Conservation (phyloP, 2,797 vertebrate genomes). For the Luscinia luscinia region DNA sequence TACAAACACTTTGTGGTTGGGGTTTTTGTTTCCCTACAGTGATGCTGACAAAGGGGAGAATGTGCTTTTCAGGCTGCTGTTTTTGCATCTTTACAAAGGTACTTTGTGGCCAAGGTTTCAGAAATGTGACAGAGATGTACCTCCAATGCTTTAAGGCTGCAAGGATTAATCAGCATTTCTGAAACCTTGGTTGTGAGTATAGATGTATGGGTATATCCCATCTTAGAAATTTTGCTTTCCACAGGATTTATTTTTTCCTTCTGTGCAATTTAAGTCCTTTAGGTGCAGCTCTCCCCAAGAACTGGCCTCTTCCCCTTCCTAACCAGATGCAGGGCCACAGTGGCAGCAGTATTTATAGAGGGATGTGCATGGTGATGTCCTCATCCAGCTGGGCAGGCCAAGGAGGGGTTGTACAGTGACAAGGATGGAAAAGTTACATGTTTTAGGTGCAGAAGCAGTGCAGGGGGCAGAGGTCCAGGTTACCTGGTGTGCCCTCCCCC, state of each 20-base stretch:
- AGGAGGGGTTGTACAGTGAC: neutral
- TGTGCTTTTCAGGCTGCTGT: neutral
- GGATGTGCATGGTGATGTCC: neutral
- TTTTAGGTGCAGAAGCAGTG: neutral
- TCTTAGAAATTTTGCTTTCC: neutral
- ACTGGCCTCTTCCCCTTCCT: neutral
- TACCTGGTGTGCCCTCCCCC: rapidly evolving
- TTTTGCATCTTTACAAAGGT: neutral
- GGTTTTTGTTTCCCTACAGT: neutral
- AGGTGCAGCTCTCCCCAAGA: too few species aligned
- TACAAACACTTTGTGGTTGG: neutral
- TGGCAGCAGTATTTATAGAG: neutral
- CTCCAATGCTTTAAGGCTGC: neutral
- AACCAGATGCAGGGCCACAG: rapidly evolving
- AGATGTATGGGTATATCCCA: neutral
- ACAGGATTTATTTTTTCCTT: neutral
- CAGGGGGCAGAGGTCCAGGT: neutral
- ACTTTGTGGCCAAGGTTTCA: neutral
- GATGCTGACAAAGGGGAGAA: neutral
- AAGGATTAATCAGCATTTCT: neutral
- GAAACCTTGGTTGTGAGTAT: neutral
- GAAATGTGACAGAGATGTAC: neutral
- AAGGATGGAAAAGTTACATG: neutral
- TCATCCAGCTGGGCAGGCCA: neutral
- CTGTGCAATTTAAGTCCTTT: neutral